Evolutionary conservation across 2,797 vertebrate genomes (phyloP).

Genomic region (Chaenodraco wilsoni): DNA sequence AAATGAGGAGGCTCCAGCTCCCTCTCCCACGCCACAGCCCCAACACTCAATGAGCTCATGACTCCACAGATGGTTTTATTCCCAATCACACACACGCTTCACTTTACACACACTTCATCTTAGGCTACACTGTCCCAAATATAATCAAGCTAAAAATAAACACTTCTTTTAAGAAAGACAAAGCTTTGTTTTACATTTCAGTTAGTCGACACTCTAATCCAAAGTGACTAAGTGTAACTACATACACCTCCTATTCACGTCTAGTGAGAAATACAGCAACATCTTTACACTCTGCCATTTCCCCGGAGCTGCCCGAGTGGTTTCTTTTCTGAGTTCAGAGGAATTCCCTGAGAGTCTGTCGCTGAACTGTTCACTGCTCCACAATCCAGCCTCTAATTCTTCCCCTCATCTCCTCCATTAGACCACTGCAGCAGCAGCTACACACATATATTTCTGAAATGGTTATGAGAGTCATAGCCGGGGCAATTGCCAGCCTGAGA

Average conservation of each 20-base stretch:
- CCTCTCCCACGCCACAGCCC: constrained; percentile 59
- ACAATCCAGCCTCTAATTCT: constrained; percentile 48
- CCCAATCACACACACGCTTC: constrained; percentile 22
- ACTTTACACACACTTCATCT: constrained; percentile 15
- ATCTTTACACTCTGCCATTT: constrained; percentile 27
- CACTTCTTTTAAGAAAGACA: not conserved
- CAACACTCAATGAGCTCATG: constrained; percentile 61
- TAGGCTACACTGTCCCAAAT: not conserved
- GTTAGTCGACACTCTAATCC: too few relatives aligned
- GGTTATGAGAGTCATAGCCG: constrained; percentile 22
- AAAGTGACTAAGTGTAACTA: not conserved
- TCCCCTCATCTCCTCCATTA: constrained; percentile 44
- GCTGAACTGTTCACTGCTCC: not conserved
- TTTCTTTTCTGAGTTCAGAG: constrained; percentile 31
- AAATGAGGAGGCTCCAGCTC: constrained; percentile 38
- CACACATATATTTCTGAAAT: constrained; percentile 23
- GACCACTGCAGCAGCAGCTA: constrained; percentile 1
- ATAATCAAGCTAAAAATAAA: not conserved
- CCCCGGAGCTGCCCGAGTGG: constrained; percentile 18
- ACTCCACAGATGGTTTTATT: constrained; percentile 58
- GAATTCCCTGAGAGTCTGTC: constrained; percentile 27
- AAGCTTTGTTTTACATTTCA: not conserved
- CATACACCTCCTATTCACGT: constrained; percentile 2
- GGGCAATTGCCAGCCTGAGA: constrained; percentile 4
- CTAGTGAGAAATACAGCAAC: constrained; percentile 4